phyloP scores from a whole-genome alignment of 1,140 invertebrate genomes.

The Aphelenchoides besseyi region DNA sequence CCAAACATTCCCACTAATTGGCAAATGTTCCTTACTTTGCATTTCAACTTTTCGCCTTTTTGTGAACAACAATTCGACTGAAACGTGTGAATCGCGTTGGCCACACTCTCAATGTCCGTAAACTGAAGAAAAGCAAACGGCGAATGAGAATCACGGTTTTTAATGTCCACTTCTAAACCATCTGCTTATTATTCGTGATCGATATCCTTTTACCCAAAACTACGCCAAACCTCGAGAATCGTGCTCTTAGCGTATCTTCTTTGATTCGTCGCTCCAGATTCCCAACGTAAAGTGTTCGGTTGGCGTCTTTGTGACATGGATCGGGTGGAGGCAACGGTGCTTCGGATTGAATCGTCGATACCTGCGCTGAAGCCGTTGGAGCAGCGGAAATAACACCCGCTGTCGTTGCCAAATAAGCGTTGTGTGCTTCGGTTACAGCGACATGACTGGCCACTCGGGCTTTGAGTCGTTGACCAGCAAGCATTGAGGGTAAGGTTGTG shows the following conservation, averaged over 20 bases:
- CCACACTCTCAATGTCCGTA: constrained; percentile 20
- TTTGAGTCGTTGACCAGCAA: not conserved
- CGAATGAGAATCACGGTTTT: constrained; percentile 19
- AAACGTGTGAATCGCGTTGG: not conserved
- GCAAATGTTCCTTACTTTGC: not conserved
- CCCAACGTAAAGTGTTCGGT: constrained; percentile 13
- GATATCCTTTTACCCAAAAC: not conserved
- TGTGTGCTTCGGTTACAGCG: constrained; percentile 10
- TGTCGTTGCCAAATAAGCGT: constrained; percentile 12
- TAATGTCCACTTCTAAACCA: constrained; percentile 22
- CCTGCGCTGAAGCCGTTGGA: not conserved
- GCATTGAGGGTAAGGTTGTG: not conserved
- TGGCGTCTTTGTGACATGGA: constrained; percentile 13
- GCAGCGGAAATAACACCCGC: constrained; percentile 8
- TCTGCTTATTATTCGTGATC: not conserved
- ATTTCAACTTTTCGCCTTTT: constrained; percentile 14
- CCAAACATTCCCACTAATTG: not conserved
- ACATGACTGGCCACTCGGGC: constrained; percentile 9
- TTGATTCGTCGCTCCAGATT: constrained; percentile 7
- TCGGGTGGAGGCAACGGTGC: not conserved
- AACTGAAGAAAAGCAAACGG: constrained; percentile 27
- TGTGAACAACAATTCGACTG: not conserved
- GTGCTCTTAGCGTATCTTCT: constrained; percentile 8
- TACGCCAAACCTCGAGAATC: constrained; percentile 8
- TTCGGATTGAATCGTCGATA: not conserved